These are phyloP conservation scores for Upupa epops DNA, from an alignment of 2,113 vertebrate genomes.

Conservation along the genomic window DNA sequence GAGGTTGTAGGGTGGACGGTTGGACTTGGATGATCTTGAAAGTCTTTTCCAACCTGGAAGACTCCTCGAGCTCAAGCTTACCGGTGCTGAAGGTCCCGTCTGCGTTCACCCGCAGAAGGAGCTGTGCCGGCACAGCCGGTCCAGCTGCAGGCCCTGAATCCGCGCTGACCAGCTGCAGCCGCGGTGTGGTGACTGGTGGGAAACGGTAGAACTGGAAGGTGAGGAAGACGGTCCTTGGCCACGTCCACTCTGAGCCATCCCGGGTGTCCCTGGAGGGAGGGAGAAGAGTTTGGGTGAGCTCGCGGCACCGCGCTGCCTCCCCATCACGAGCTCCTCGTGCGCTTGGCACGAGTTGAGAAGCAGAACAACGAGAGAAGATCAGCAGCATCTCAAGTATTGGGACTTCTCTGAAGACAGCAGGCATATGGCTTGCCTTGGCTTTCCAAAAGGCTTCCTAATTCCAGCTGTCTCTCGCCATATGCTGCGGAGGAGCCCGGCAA, in stretches of 20 bases:
- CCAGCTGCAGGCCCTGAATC: not conserved
- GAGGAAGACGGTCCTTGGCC: conserved; percentile 85
- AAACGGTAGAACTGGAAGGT: conserved; percentile 98
- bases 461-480: conserved; percentile 55
- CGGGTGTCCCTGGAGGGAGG: conserved; percentile 71
- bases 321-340: fast-evolving
- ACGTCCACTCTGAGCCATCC: conserved; percentile 22
- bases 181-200: conserved; percentile 79
- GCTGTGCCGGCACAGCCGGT: conserved; percentile 40
- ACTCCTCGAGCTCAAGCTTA: conserved; percentile 52
- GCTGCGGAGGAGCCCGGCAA: not conserved
- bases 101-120: conserved; percentile 74
- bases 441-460: conserved; percentile 41
- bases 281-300: not conserved
- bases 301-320: fast-evolving
- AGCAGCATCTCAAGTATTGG: conserved; percentile 8
- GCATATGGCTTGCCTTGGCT: conserved; percentile 35
- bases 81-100: conserved; percentile 74
- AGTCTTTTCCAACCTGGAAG: too few species aligned
- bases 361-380: not conserved
- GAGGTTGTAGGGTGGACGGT: too few species aligned
- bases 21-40: too few species aligned
- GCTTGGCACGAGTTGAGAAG: not conserved
- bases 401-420: conserved; percentile 14
- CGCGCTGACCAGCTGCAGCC: conserved; percentile 77